A percentile compares a stretch with the other conserved stretches of the same genome.
These are phyloP conservation scores for Eueremaeus valkanovi DNA, from an alignment of 2,888 invertebrate genomes.

Conservation along the genomic window DNA sequence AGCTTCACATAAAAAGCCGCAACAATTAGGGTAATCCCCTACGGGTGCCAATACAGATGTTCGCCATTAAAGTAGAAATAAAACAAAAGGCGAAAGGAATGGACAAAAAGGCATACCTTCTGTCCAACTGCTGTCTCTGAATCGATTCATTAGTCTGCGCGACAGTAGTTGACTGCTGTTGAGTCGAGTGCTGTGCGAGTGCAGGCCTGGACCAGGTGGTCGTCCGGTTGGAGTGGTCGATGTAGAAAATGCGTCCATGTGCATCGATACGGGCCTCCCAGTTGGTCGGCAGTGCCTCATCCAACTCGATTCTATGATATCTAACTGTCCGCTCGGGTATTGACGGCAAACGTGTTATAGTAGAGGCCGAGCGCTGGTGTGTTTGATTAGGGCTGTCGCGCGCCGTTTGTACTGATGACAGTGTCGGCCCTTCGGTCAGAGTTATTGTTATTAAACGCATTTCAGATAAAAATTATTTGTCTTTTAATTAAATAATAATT, in stretches of 20 bases:
- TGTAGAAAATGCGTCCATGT: conserved; percentile 93
- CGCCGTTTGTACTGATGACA: conserved; percentile 36
- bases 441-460: too few relatives aligned
- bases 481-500: too few relatives aligned
- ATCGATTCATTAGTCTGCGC: conserved; percentile 54
- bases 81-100: neutral
- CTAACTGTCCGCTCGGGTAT: conserved; percentile 69
- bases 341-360: conserved; percentile 71
- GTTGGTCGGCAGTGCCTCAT: conserved; percentile 81
- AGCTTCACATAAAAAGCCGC: too few relatives aligned
- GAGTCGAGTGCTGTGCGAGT: conserved; percentile 48
- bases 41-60: too few relatives aligned
- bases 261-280: conserved; percentile 98
- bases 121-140: conserved; percentile 65
- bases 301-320: conserved; percentile 61
- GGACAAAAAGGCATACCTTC: conserved; percentile 49
- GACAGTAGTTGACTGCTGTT: conserved; percentile 53
- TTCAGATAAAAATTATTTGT: too few relatives aligned
- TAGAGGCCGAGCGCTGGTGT: conserved; percentile 38
- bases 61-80: too few relatives aligned
- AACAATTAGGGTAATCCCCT: too few relatives aligned
- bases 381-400: too few relatives aligned
- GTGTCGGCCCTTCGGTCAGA: conserved; percentile 33
- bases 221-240: conserved; percentile 91
- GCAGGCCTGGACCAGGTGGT: conserved; percentile 90